Evolutionary conservation across 2,797 vertebrate species (phyloP), one percentile per base, ranked within the genome.

Genomic region (Melopsittacus undulatus): DNA sequence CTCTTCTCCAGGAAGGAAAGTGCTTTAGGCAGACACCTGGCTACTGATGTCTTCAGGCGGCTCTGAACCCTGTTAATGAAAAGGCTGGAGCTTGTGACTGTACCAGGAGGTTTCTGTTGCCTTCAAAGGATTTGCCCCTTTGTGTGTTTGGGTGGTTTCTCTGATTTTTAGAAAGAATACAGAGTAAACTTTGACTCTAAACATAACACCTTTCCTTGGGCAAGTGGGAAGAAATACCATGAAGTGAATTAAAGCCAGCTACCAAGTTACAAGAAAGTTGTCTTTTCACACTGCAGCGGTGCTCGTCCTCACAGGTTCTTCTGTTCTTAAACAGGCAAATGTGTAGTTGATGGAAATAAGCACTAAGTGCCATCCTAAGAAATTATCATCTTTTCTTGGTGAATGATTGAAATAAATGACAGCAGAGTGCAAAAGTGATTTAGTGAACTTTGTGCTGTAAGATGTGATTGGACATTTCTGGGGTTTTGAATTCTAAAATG

Each of bases 141-240:
- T 14, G 17, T 68, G 34, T 40, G 15, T 75, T 26, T 48, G 32
- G 23, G 11, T 45, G 43, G 14, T 18, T 69, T 67, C 23, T 61
- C 24, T 67, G 57, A n/a, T n/a, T 11, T 40, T 67, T 20, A 18
- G 6, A 8, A 68, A 62, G 62, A 59, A 20, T 32, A 13, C 3
- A 18, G 5, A 40, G 22, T 77, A 8, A 36, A 5, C 16, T 24
- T 29, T n/a, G 22, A 14, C 26, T 88, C 57, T 9, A 19, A 10
- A 17, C 6, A 46, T 10, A 45, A 51, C 36, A 9, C 21, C 11
- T 77, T 42, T 91, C 38, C 3, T 43, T 30, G 8, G 20, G 19
- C 32, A 17, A 0, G 0, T 56, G 30, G 9, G 32, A 43, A 59
- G 26, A 75, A 67, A 70, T 26, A 29, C n/a, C 8, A 7, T 9